Base-by-base conservation (phyloP, 2,888 invertebrate genomes). In the Sisyra terminalis region DNA sequence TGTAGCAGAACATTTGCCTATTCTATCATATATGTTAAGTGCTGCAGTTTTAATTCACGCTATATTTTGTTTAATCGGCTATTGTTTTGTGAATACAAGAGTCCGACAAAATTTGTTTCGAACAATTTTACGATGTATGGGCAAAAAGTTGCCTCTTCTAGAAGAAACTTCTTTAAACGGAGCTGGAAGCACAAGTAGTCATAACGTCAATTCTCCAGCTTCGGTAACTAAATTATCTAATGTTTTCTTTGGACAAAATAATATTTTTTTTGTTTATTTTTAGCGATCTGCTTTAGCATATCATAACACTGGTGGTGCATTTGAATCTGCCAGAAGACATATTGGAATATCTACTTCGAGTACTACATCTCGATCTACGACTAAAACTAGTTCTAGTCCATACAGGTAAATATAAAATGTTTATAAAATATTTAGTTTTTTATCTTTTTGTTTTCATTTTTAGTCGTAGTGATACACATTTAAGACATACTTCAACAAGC, bases 281-380 rank as follows among this genome's bases (percentile, higher is more conserved):
- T 55, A 71, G 75, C 75, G 88, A 50, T 87, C 88, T 2, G 84
- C 87, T 1, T 62, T 88, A 48, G 83, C 87, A 2, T 88, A 88
- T 56, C 79, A 84, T 46, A 74, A 73, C 55, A 73, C 77, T 31
- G 73, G 76, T 31, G 73, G 76, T 32, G 73, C 74, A 39, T 57
- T 72, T 50, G 73, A 75, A 47, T 71, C 75, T 17, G 67, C 71
- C 31, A 62, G 80, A 49, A 65, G 86, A 39, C 84, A 87, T 58
- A 80, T 92, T 47, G 94, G 93, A 29, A 92, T 94, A 51, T 92
- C 93, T 9, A 89, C 92, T 1, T 90, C 92, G 0, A 90, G 90
- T 46, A 94, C 93, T 1, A 94, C 94, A 0, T 92, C 90, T 1
- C 70, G 90, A 48, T 92, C 92, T 24, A 93, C 93, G 1, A 90